Conservation (phyloP, 2,797 vertebrate genomes). For the Atherinosoma microstoma region DNA sequence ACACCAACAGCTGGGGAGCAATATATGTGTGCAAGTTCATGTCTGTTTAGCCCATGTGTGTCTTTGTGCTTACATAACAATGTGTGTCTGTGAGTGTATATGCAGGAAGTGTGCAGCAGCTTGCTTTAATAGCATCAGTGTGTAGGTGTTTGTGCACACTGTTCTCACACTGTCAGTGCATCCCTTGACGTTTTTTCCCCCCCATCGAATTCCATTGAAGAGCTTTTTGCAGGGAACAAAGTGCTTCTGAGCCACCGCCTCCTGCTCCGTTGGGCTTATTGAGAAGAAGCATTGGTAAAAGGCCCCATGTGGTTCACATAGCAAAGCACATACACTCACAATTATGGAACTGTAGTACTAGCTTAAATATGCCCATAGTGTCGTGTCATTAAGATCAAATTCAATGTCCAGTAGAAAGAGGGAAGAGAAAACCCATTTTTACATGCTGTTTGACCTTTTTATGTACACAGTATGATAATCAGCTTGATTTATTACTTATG, state of each 20-base stretch:
- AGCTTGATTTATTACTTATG: background rate
- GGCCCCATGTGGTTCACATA: slow-evolving; percentile 58
- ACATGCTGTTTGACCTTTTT: background rate
- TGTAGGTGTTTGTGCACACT: background rate
- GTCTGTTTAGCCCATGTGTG: background rate
- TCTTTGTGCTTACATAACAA: background rate
- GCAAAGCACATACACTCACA: slow-evolving; percentile 29
- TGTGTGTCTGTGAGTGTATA: slow-evolving; percentile 22
- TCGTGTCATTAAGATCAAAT: slow-evolving; percentile 21
- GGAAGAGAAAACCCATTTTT: background rate
- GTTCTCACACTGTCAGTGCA: slow-evolving; percentile 34
- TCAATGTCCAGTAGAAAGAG: background rate
- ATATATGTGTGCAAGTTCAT: slow-evolving; percentile 31
- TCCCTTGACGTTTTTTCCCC: slow-evolving; percentile 32
- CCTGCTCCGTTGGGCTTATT: slow-evolving; percentile 50
- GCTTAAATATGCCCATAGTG: slow-evolving; percentile 26
- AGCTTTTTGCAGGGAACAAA: slow-evolving; percentile 69
- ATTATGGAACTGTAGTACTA: slow-evolving; percentile 18
- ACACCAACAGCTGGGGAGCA: slow-evolving; percentile 70
- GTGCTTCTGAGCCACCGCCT: slow-evolving; percentile 54
- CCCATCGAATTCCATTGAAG: slow-evolving; percentile 65
- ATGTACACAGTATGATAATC: background rate
- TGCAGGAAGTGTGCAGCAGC: slow-evolving; percentile 10
- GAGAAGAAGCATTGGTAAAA: slow-evolving; percentile 61
- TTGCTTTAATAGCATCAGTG: slow-evolving; percentile 1